phyloP scores from a whole-genome alignment of 2,888 invertebrate genomes.

The Catocala nupta region DNA sequence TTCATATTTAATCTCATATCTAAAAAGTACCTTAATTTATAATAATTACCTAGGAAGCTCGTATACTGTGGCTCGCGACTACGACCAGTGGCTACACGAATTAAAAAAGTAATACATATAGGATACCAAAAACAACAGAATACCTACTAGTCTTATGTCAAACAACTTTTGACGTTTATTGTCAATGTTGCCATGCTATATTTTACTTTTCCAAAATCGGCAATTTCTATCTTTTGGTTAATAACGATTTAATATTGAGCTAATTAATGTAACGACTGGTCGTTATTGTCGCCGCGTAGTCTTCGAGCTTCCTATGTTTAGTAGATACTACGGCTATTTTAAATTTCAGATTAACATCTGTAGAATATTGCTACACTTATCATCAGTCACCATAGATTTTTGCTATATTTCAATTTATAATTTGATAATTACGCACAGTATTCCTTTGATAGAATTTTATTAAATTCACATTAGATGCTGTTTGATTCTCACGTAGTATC shows the following conservation, averaged over 20 bases:
- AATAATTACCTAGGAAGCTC: neutral
- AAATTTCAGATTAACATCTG: neutral
- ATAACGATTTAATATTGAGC: too few species aligned
- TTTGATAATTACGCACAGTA: neutral
- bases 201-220: too few species aligned
- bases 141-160: too few species aligned
- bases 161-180: too few species aligned
- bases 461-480: constrained; percentile 1
- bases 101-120: neutral
- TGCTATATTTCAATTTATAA: neutral
- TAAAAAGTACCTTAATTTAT: neutral
- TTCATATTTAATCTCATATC: constrained; percentile 18
- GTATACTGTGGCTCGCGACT: neutral
- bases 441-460: neutral
- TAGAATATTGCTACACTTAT: neutral
- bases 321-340: constrained; percentile 24
- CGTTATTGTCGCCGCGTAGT: constrained; percentile 3
- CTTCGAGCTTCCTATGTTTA: constrained; percentile 5
- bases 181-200: too few species aligned
- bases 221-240: too few species aligned
- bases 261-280: constrained; percentile 14
- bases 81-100: neutral
- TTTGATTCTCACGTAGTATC: constrained; percentile 13
- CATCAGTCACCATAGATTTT: neutral
- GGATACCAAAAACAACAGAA: too few species aligned